phyloP scores from a whole-genome alignment of 1,140 invertebrate genomes.

The Megathymus violae region DNA sequence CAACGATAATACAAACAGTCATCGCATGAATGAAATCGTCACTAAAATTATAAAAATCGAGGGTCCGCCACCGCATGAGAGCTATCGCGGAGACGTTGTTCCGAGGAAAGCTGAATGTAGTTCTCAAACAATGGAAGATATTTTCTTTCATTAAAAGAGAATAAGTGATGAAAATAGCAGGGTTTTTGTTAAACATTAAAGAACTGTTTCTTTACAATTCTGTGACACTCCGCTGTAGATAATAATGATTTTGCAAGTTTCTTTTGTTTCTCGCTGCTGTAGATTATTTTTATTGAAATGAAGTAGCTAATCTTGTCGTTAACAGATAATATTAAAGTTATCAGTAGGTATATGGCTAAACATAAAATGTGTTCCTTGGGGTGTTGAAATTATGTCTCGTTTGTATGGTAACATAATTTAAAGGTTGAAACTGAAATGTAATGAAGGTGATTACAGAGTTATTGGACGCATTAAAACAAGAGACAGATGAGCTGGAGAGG shows the following conservation, averaged over 20 bases:
- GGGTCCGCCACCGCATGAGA: background rate
- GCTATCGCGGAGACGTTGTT: constrained; percentile 11
- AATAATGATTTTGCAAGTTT: constrained; percentile 30
- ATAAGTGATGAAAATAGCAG: constrained; percentile 34
- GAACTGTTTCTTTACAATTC: constrained; percentile 33
- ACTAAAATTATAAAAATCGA: constrained; percentile 8
- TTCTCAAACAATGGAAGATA: constrained; percentile 32
- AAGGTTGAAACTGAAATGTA: too few relatives aligned
- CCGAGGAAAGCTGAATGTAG: constrained; percentile 29
- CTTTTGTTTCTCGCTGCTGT: constrained; percentile 2
- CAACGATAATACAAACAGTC: too few relatives aligned
- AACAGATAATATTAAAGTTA: background rate
- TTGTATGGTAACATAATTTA: too few relatives aligned
- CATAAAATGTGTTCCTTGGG: too few relatives aligned
- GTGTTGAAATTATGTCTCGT: too few relatives aligned
- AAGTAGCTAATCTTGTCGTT: background rate
- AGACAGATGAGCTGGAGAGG: too few relatives aligned
- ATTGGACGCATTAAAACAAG: too few relatives aligned
- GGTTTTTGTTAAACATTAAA: constrained; percentile 35
- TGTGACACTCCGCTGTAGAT: constrained; percentile 31
- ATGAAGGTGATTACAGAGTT: too few relatives aligned
- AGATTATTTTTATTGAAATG: constrained; percentile 11
- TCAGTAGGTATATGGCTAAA: too few relatives aligned
- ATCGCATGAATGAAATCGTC: background rate
- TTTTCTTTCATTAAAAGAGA: constrained; percentile 36